phyloP scores from a whole-genome alignment of 2,888 invertebrate species.

The Pediacus dermestoides region DNA sequence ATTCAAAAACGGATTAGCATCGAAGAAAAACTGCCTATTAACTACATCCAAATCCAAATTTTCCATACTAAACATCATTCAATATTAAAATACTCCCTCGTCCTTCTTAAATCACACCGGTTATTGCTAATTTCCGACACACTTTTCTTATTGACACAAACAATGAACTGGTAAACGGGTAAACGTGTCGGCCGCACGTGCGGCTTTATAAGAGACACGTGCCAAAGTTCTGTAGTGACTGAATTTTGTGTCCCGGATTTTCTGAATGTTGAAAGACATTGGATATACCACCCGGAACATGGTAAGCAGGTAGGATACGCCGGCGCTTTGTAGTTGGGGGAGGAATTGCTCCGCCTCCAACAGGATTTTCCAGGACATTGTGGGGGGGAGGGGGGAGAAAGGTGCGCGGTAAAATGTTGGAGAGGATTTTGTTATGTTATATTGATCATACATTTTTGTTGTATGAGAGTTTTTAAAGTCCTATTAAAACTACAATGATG shows the following conservation, averaged over 20 bases:
- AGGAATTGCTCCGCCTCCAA: conserved; percentile 26
- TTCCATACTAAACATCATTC: conserved; percentile 62
- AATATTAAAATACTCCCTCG: background rate
- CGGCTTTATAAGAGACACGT: conserved; percentile 32
- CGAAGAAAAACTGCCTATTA: conserved; percentile 64
- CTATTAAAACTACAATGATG: too few species aligned
- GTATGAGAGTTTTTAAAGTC: too few species aligned
- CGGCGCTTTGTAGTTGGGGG: conserved; percentile 26
- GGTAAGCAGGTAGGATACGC: conserved; percentile 34
- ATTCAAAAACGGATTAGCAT: conserved; percentile 51
- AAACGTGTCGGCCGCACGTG: conserved; percentile 33
- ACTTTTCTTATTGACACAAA: too few species aligned
- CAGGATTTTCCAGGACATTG: too few species aligned
- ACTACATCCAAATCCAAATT: conserved; percentile 65
- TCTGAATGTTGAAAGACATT: conserved; percentile 21
- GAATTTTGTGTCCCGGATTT: conserved; percentile 32
- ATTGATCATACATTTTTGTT: too few species aligned
- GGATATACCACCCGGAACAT: conserved; percentile 15
- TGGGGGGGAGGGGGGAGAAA: too few species aligned
- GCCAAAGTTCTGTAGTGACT: conserved; percentile 30
- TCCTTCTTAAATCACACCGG: too few species aligned
- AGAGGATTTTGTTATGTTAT: too few species aligned
- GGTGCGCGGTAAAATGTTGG: too few species aligned
- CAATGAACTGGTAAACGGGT: conserved; percentile 20
- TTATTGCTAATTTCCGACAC: too few species aligned